Evolutionary conservation across 2,797 vertebrate species (phyloP), one percentile per base, ranked within the genome.

Genomic region (Sebastes oblongus): DNA sequence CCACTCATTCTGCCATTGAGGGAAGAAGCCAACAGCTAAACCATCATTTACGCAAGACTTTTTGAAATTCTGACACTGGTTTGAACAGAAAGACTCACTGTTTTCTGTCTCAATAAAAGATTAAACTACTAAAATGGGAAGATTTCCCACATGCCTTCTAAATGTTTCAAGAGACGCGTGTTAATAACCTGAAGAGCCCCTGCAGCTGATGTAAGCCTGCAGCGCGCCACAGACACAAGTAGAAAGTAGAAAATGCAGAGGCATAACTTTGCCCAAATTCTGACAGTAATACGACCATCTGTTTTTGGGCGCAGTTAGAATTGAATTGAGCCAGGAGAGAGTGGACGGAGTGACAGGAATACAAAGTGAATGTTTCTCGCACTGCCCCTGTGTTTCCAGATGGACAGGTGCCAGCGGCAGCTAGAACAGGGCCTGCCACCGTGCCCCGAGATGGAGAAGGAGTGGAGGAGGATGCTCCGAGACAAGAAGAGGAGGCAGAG

Each of bases 351-450:
- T 82, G 86, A 87, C 13, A 65, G 66, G 81, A 91, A 91, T 90
- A 77, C 81, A 86, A 87, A 93, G 83, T 86, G 80, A 89, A 75
- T 6, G 72, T 42, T 66, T 74, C 20, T 80, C 42, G 2, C 46
- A 0, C 65, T 67, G 66, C 90, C 94, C 29, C 36, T 71, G 78
- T 91, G 72, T 75, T 71, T 83, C 68, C 89, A 94, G 93, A 87
- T 98, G 93, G 95, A 96, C 78, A 93, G 69, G 25, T 95, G 97
- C 89, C 95, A 89, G 27, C 78, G 86, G 73, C 93, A 95, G 73
- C 74, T 97, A 84, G 96, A 96, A 70, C 96, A 95, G 86, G 96
- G 96, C 60, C 94, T 98, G 71, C 94, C 96, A 1, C 97, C 95
- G 29, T 96, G 94, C 20, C 94, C 94, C 3, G 95, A 96, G 71